Percentiles rank a stretch among this genome's conserved stretches.
phyloP scores from a whole-genome alignment of 2,797 vertebrate species.

The Simalia tracyae region DNA sequence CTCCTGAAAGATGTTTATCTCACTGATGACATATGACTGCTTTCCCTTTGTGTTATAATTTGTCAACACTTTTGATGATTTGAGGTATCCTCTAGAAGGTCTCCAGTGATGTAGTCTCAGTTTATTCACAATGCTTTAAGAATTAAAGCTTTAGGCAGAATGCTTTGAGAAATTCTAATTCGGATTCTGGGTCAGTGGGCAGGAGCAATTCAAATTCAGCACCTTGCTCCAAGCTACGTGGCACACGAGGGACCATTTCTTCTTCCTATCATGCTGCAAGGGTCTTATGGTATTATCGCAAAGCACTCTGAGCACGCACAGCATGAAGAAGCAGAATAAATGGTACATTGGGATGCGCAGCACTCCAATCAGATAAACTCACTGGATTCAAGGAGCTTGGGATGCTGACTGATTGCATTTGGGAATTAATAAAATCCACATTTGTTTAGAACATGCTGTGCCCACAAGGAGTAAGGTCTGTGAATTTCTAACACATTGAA shows the following conservation, averaged over 20 bases:
- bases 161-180: conserved; percentile 38
- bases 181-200: conserved; percentile 55
- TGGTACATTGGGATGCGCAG: conserved; percentile 54
- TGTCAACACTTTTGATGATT: conserved; percentile 8
- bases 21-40: not conserved
- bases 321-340: conserved; percentile 63
- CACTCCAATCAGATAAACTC: conserved; percentile 69
- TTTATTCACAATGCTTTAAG: conserved; percentile 25
- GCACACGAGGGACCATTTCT: conserved; percentile 43
- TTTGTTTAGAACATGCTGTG: conserved; percentile 61
- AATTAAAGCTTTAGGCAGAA: conserved; percentile 10
- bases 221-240: conserved; percentile 54
- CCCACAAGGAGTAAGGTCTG: conserved; percentile 50
- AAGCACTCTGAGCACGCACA: conserved; percentile 63
- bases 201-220: conserved; percentile 59
- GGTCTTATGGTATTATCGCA: conserved; percentile 64
- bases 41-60: not conserved
- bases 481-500: conserved; percentile 62
- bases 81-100: conserved; percentile 4
- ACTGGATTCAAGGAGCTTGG: conserved; percentile 50
- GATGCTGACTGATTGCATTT: conserved; percentile 59
- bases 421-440: conserved; percentile 63
- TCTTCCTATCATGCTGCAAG: conserved; percentile 62
- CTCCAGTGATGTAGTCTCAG: conserved; percentile 12
- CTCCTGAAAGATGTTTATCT: not conserved